Base-by-base conservation (phyloP, 1,140 invertebrate species). In the Pentalonia nigronervosa region DNA sequence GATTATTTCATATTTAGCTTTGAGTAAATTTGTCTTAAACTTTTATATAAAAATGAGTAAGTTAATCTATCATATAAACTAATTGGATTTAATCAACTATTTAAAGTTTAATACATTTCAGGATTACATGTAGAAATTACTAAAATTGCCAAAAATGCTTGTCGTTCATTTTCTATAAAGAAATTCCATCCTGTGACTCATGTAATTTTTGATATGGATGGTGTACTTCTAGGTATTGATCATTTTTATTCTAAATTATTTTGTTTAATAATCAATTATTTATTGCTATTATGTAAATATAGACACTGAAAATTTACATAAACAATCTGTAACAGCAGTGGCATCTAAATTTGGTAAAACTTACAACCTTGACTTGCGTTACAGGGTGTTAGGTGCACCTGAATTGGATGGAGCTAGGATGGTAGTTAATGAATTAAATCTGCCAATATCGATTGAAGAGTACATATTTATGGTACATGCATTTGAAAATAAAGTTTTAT, bases 161-260 rank as follows among this genome's bases (percentile, higher is more conserved):
- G 50, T 47, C 86, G 93, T 89, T 36, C 87, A 47, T 36, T 30
- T 60, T 53, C 8, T 41, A 94, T 94, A 94, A 76, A 93, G n/a
- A 94, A 94, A 20, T 96, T 96, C 91, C 96, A 96, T 94, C 96
- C 96, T 94, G 97, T 98, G 53, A 97, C 97, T 21, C 97, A 98
- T 95, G 97, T 97, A 94, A 97, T 98, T 94, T 98, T 98, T 94
- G 97, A 98, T 95, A 97, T 98, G 96, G 97, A 98, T 95, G 97
- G 97, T 90, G 95, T 98, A 90, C 95, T 98, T 92, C 96, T 98
- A 94, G 97, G 97, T 98, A 96, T 96, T 53, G 8, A 36, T 53
- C 3, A 89, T 53, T 1, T 95, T 93, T 20, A 47, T 30, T 30
- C 14, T 30, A 90, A 0, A 25, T 25, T 47, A 20, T 25, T 30